Evolutionary conservation across 2,888 invertebrate genomes (phyloP).

Genomic region (Acrocyrtus sp.): DNA sequence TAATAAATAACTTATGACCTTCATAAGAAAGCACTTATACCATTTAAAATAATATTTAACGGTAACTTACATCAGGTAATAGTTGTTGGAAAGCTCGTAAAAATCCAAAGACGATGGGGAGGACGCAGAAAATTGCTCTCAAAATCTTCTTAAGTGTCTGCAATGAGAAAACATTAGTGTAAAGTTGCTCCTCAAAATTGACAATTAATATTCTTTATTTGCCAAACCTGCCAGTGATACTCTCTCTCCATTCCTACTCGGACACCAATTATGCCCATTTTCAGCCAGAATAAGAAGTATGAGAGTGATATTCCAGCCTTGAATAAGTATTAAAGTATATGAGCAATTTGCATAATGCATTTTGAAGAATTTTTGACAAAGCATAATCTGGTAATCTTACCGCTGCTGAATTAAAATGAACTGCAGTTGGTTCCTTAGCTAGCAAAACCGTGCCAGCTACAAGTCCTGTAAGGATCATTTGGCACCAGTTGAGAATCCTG

Average conservation of each 20-base stretch:
- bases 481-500: no score
- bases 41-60: no score
- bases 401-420: no score
- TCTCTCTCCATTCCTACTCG: conserved; percentile 27
- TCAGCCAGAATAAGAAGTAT: conserved; percentile 18
- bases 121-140: conserved; percentile 1
- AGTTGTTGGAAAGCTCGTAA: conserved; percentile 19
- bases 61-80: conserved; percentile 13
- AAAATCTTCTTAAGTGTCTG: conserved; percentile 32
- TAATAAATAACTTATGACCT: no score
- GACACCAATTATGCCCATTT: conserved; percentile 20
- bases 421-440: no score
- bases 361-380: neutral
- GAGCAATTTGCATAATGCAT: neutral
- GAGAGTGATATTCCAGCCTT: conserved; percentile 18
- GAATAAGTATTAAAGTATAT: neutral
- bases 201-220: neutral
- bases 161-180: neutral
- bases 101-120: conserved; percentile 14
- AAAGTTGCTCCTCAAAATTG: neutral
- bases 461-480: no score
- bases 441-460: no score
- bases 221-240: conserved; percentile 13
- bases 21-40: no score
- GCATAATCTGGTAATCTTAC: conserved; percentile 5